These are phyloP conservation scores for Trinorchestia longiramus DNA, from an alignment of 1,140 invertebrate genomes.

Conservation along the genomic window DNA sequence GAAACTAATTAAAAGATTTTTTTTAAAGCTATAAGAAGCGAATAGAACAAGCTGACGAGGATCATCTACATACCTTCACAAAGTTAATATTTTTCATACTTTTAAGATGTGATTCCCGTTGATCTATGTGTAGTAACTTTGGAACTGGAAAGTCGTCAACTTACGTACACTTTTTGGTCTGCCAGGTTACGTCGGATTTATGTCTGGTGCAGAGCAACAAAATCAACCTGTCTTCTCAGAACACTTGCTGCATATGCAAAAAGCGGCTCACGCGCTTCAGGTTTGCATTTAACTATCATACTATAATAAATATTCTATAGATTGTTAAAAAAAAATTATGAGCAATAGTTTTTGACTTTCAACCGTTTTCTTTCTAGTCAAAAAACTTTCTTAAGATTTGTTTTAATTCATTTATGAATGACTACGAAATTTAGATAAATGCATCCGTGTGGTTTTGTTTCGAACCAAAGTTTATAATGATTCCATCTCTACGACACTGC, in stretches of 20 bases:
- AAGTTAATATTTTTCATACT: too few relatives aligned
- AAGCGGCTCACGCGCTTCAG: slow-evolving; percentile 39
- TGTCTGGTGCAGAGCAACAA: slow-evolving; percentile 32
- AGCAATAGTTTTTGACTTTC: not conserved
- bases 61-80: too few relatives aligned
- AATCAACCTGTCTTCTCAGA: not conserved
- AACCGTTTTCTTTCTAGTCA: not conserved
- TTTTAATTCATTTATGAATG: not conserved
- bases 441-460: not conserved
- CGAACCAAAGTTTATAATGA: too few relatives aligned
- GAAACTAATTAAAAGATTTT: too few relatives aligned
- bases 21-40: too few relatives aligned
- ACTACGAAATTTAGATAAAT: not conserved
- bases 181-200: slow-evolving; percentile 35
- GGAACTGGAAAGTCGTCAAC: too few relatives aligned
- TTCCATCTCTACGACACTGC: not conserved
- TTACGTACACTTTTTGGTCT: too few relatives aligned
- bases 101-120: too few relatives aligned
- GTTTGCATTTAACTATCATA: not conserved
- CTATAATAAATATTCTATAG: not conserved
- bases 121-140: too few relatives aligned
- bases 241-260: slow-evolving; percentile 28
- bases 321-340: not conserved
- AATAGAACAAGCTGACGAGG: too few relatives aligned
- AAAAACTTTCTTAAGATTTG: not conserved